These are phyloP conservation scores for Gortyna flavago DNA, from an alignment of 2,888 invertebrate species.

Conservation along the genomic window DNA sequence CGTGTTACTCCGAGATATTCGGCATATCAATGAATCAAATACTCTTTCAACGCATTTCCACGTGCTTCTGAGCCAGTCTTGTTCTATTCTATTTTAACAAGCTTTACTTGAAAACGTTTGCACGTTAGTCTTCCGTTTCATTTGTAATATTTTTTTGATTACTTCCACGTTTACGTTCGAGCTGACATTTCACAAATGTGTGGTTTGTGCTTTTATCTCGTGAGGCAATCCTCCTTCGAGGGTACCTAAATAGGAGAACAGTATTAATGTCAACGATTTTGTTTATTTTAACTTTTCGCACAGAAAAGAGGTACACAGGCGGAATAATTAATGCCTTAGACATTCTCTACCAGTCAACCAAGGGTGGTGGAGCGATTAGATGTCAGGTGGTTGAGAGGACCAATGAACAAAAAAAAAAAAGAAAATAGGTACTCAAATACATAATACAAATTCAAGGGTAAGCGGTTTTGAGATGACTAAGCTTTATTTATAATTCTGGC, in stretches of 20 bases:
- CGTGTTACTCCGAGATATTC: slow-evolving; percentile 58
- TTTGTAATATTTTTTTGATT: not conserved
- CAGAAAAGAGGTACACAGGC: not conserved
- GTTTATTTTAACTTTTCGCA: not conserved
- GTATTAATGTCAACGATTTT: not conserved
- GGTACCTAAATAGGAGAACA: not conserved
- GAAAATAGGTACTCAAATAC: too few species aligned
- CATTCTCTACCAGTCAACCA: not conserved
- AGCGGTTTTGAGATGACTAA: too few species aligned
- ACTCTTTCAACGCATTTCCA: slow-evolving; percentile 42
- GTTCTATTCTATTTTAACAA: slow-evolving; percentile 21
- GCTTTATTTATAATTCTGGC: not conserved
- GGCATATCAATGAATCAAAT: slow-evolving; percentile 66
- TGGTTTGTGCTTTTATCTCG: not conserved
- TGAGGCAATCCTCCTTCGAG: not conserved
- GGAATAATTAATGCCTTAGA: not conserved
- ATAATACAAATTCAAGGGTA: too few species aligned
- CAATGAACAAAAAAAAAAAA: not conserved
- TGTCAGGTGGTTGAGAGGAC: not conserved
- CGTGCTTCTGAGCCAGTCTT: slow-evolving; percentile 5
- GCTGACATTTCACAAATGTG: not conserved
- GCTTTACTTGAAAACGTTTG: slow-evolving; percentile 2
- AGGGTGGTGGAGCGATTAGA: not conserved
- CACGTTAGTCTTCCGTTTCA: not conserved
- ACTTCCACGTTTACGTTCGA: not conserved